Percentiles rank a stretch among this genome's conserved stretches.
Evolutionary conservation across 37 sponge, comb jelly and placozoan genomes (phyloP).

Genomic region (Spongia lamella): DNA sequence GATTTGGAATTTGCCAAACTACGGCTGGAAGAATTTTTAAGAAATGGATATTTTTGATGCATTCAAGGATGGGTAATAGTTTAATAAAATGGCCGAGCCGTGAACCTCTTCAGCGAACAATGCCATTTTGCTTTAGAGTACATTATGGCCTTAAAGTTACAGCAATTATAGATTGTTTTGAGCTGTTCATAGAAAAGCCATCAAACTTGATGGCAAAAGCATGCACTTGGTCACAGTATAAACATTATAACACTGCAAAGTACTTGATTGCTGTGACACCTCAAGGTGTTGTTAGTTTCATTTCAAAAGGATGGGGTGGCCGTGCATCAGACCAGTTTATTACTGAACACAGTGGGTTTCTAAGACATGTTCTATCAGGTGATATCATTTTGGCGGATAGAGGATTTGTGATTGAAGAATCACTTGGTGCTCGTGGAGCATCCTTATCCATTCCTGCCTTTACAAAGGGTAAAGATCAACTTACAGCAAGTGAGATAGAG

Average conservation of each 20-base stretch:
- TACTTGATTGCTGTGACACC: too few species aligned
- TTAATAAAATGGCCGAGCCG: slow-evolving; percentile 37
- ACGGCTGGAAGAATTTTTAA: slow-evolving; percentile 15
- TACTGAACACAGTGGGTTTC: too few species aligned
- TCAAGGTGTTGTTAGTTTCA: too few species aligned
- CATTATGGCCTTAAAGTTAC: slow-evolving; percentile 29
- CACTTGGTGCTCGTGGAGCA: too few species aligned
- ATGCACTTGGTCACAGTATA: too few species aligned
- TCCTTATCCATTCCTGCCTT: too few species aligned
- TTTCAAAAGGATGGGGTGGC: slow-evolving; percentile 64
- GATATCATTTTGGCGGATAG: too few species aligned
- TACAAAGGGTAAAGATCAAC: slow-evolving; percentile 34
- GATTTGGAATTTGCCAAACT: slow-evolving; percentile 18
- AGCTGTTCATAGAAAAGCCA: slow-evolving; percentile 46
- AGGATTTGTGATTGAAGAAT: too few species aligned
- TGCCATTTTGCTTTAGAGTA: slow-evolving; percentile 47
- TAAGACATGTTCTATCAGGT: too few species aligned
- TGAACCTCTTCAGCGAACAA: slow-evolving; percentile 12
- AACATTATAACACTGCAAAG: too few species aligned
- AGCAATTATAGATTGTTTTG: slow-evolving; percentile 58
- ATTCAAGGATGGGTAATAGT: too few species aligned
- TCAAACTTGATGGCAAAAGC: slow-evolving; percentile 38
- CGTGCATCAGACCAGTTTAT: slow-evolving; percentile 47
- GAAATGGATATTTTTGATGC: too few species aligned
- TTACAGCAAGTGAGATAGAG: slow-evolving; percentile 39